These are phyloP conservation scores for Pangasianodon gigas DNA, from an alignment of 2,113 vertebrate genomes.

Conservation along the genomic window DNA sequence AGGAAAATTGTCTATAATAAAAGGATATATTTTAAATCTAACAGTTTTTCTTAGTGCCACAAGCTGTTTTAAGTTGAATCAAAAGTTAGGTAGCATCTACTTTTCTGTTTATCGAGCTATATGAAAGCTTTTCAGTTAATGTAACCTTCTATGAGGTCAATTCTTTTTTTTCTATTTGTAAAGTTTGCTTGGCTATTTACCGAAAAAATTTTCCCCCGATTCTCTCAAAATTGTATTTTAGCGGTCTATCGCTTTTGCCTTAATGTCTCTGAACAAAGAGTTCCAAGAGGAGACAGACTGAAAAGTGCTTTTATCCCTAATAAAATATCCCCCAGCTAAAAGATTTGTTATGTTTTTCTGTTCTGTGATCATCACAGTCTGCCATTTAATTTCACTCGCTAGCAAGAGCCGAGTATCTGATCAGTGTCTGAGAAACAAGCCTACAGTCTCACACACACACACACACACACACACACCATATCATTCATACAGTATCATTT, in stretches of 20 bases:
- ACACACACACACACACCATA: background rate
- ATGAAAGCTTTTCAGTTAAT: constrained; percentile 25
- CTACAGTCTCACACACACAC: constrained; percentile 10
- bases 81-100: background rate
- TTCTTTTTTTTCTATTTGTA: constrained; percentile 54
- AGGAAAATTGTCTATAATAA: background rate
- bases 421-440: constrained; percentile 21
- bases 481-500: background rate
- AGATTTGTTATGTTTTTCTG: constrained; percentile 41
- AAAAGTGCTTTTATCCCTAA: constrained; percentile 38
- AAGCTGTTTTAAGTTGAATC: constrained; percentile 7
- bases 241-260: constrained; percentile 46
- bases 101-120: background rate
- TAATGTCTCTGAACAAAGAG: constrained; percentile 41
- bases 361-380: constrained; percentile 27
- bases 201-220: constrained; percentile 19
- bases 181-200: constrained; percentile 52
- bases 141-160: constrained; percentile 41
- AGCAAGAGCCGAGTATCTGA: constrained; percentile 6
- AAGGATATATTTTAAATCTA: background rate
- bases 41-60: background rate
- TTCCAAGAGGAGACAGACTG: constrained; percentile 40
- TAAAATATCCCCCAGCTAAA: constrained; percentile 42
- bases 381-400: constrained; percentile 20
- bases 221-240: constrained; percentile 60